Base-by-base conservation (phyloP, 1,140 invertebrate species). In the Paralvinella palmiformis region DNA sequence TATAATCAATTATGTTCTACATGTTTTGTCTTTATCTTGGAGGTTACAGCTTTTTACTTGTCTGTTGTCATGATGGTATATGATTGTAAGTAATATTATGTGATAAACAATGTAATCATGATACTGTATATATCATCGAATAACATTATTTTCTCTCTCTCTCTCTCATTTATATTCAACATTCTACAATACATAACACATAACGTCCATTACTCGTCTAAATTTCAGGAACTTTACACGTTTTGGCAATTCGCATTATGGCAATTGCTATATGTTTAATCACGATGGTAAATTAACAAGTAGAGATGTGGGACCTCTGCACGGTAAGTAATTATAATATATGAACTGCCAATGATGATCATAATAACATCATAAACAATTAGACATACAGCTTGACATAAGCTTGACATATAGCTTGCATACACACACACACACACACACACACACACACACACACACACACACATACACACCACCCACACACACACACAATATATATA, bases 201-300 rank as follows among this genome's bases (percentile, higher is more conserved):
- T n/a, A n/a, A n/a, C n/a, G n/a, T n/a, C n/a, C n/a, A n/a, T n/a
- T n/a, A n/a, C n/a, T n/a, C n/a, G n/a, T n/a, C n/a, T n/a, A n/a
- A n/a, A n/a, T n/a, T n/a, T 41, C 37, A 57, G 55, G 10, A 57
- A 57, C 29, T 66, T 66, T 36, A 62, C 64, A 13, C 17, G 3
- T 17, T 66, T 62, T 52, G 44, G 20, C 35, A 66, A 62, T 32
- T 32, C 24, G 10, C 37, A 56, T 62, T 61, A 70, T 67, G 72
- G 71, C 10, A 65, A 63, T 55, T 74, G 72, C 57, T 73, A 65
- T 64, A 72, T 68, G 24, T 74, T 70, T 50, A 73, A 71, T 29
- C n/a, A 15, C 1, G 31, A 45, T 20, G 2, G 17, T 7, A 22
- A 4, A 3, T 20, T 52, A 29, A 5, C n/a, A n/a, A 2, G 24